Evolutionary conservation across 2,797 vertebrate species (phyloP).

Genomic region (Phataginus tricuspis): DNA sequence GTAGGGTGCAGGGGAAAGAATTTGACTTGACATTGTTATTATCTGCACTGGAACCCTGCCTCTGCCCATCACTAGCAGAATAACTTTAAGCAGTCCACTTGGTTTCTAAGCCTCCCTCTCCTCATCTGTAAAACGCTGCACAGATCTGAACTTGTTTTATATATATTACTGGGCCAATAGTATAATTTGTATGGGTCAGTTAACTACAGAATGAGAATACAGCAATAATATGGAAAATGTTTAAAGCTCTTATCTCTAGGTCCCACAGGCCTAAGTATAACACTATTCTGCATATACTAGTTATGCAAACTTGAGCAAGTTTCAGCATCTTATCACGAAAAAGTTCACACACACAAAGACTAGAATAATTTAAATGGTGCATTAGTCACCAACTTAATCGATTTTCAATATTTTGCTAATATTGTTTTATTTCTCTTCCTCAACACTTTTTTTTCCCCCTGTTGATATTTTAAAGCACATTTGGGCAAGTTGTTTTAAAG

Average conservation of each 20-base stretch:
- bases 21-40: neutral
- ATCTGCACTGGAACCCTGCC: neutral
- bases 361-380: neutral
- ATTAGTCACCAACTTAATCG: neutral
- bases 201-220: conserved; percentile 36
- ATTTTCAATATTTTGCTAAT: conserved; percentile 23
- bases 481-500: conserved; percentile 7
- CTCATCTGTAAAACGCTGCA: conserved; percentile 17
- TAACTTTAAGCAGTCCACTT: neutral
- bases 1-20: neutral
- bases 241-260: neutral
- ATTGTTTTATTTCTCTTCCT: neutral
- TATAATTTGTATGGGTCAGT: neutral
- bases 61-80: neutral
- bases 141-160: conserved; percentile 16
- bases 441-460: neutral
- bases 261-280: neutral
- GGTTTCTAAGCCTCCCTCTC: conserved; percentile 7
- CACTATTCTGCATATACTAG: neutral
- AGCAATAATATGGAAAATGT: neutral
- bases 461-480: conserved; percentile 11
- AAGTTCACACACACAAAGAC: conserved; percentile 15
- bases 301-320: neutral
- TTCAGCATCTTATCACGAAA: neutral
- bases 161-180: neutral